Conservation (phyloP, 2,797 vertebrate genomes). For the Basileuterus tristriatus region DNA sequence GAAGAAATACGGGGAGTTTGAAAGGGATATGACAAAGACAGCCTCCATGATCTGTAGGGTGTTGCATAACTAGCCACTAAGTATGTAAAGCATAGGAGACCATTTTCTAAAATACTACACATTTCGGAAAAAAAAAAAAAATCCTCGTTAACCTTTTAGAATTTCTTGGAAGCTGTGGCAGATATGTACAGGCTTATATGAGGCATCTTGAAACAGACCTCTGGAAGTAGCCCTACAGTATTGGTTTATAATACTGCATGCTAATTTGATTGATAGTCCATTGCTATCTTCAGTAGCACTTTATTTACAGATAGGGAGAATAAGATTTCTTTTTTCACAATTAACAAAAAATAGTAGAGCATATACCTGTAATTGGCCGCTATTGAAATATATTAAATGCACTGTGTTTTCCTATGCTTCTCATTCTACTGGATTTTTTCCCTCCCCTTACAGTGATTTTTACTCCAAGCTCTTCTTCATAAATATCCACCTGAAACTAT, state of each 20-base stretch:
- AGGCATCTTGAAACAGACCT: background rate
- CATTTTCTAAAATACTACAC: background rate
- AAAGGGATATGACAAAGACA: background rate
- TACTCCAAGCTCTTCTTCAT: background rate
- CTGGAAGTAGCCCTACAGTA: background rate
- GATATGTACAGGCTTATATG: background rate
- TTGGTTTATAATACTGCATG: background rate
- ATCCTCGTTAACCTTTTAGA: background rate
- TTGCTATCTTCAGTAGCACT: background rate
- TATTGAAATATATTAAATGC: background rate
- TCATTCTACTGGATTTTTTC: background rate
- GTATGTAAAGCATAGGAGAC: accelerated
- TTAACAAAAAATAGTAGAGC: background rate
- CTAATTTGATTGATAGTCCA: background rate
- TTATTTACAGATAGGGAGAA: background rate
- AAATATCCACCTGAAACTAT: background rate
- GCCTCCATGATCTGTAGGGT: background rate
- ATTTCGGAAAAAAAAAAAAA: background rate
- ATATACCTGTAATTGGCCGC: accelerated
- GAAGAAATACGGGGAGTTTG: background rate
- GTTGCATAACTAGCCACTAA: accelerated
- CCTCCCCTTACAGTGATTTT: background rate
- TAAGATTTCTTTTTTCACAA: background rate
- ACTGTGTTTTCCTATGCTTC: background rate
- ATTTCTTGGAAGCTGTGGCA: background rate